phyloP scores from a whole-genome alignment of 2,888 invertebrate species.

The Hetaerina titia region DNA sequence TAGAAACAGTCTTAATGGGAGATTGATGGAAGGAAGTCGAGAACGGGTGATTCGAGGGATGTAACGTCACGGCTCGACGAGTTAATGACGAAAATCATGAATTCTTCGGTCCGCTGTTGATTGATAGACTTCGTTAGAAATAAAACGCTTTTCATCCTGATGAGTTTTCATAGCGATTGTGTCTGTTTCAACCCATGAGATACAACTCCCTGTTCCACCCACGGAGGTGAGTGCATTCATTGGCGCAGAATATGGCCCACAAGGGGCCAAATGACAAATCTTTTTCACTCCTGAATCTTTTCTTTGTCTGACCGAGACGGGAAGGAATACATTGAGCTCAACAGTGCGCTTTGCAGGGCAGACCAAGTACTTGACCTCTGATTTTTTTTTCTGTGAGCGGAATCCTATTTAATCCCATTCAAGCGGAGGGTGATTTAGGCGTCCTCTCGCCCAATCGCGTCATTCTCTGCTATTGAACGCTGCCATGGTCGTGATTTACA shows the following conservation, averaged over 20 bases:
- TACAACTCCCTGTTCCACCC: neutral
- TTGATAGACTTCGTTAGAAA: too few species aligned
- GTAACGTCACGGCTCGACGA: too few species aligned
- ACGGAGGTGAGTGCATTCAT: neutral
- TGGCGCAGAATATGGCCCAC: neutral
- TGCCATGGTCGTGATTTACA: neutral
- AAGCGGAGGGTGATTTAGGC: neutral
- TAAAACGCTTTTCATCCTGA: neutral
- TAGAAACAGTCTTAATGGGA: neutral
- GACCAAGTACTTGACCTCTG: neutral
- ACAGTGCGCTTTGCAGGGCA: neutral
- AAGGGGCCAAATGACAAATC: neutral
- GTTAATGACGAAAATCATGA: too few species aligned
- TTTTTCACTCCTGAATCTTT: neutral
- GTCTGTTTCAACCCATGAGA: too few species aligned
- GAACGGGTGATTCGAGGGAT: too few species aligned
- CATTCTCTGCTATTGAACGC: neutral
- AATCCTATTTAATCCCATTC: constrained; percentile 2
- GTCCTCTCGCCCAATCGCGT: neutral
- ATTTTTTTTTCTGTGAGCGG: neutral
- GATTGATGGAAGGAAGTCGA: too few species aligned
- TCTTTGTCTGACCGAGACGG: neutral
- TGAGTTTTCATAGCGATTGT: neutral
- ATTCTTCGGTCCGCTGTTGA: too few species aligned
- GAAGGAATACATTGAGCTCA: neutral